Conservation (phyloP, 2,113 vertebrate genomes). For the Ammodytes dubius region DNA sequence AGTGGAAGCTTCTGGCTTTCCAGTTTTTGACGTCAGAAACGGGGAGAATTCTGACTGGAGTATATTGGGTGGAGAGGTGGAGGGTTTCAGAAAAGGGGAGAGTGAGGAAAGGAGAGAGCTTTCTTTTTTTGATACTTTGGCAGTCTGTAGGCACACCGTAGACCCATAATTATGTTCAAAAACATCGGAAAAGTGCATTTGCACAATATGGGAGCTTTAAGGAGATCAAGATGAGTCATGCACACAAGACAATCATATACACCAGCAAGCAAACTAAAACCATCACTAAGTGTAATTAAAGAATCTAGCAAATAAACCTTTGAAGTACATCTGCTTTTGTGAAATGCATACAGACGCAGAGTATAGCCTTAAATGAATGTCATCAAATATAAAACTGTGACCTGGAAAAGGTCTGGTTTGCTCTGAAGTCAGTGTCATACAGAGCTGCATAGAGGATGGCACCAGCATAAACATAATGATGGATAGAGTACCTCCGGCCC, state of each 20-base stretch:
- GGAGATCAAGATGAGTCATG: neutral
- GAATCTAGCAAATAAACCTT: neutral
- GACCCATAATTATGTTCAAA: no score
- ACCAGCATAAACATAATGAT: neutral
- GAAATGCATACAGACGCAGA: neutral
- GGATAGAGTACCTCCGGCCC: neutral
- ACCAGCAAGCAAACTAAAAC: neutral
- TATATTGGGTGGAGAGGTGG: no score
- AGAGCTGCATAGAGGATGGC: neutral
- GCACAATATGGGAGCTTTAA: neutral
- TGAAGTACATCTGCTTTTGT: neutral
- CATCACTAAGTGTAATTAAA: neutral
- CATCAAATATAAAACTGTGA: neutral
- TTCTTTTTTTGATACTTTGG: no score
- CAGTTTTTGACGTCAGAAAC: no score
- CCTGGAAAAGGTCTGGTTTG: neutral
- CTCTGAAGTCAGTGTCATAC: neutral
- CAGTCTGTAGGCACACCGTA: no score
- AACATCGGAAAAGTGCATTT: no score
- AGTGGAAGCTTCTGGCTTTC: no score
- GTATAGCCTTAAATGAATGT: conserved; percentile 9
- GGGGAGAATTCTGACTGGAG: no score
- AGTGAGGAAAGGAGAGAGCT: no score
- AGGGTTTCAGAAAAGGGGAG: no score
- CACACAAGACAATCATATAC: neutral